Conservation (phyloP, 2,113 vertebrate genomes). For the Vombatus ursinus region DNA sequence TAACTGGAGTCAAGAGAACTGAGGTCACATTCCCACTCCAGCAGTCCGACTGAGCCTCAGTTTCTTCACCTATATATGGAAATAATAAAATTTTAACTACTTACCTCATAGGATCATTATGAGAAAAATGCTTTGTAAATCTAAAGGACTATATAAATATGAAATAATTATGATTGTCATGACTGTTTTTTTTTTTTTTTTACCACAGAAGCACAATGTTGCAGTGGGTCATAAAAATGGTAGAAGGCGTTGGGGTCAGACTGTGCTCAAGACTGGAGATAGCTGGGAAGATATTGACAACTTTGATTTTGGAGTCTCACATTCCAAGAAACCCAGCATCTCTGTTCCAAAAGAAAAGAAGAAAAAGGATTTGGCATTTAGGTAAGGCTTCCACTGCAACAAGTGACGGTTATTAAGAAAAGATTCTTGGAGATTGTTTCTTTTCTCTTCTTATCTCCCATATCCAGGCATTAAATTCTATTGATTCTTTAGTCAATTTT, state of each 20-base stretch:
- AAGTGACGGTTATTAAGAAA: slow-evolving; percentile 22
- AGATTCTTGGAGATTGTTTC: background rate
- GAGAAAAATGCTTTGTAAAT: background rate
- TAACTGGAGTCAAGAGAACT: background rate
- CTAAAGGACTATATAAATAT: background rate
- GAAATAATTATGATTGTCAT: background rate
- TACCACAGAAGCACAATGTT: slow-evolving; percentile 85
- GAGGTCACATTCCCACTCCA: background rate
- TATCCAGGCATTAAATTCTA: background rate
- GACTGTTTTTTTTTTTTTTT: background rate
- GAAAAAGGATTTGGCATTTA: slow-evolving; percentile 82
- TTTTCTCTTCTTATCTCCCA: background rate
- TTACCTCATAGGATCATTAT: background rate
- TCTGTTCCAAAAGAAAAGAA: slow-evolving; percentile 85
- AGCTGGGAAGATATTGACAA: slow-evolving; percentile 91
- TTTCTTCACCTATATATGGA: background rate
- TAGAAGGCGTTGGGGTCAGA: slow-evolving; percentile 94
- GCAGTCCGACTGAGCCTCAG: background rate
- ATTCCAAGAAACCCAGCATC: slow-evolving; percentile 93
- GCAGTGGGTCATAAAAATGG: slow-evolving; percentile 84
- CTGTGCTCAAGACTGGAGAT: slow-evolving; percentile 86
- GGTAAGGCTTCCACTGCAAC: slow-evolving; percentile 76
- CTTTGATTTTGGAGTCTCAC: slow-evolving; percentile 86
- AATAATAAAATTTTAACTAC: background rate
- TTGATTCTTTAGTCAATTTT: background rate